Conservation (phyloP, 2,113 vertebrate species). For the Egretta garzetta region DNA sequence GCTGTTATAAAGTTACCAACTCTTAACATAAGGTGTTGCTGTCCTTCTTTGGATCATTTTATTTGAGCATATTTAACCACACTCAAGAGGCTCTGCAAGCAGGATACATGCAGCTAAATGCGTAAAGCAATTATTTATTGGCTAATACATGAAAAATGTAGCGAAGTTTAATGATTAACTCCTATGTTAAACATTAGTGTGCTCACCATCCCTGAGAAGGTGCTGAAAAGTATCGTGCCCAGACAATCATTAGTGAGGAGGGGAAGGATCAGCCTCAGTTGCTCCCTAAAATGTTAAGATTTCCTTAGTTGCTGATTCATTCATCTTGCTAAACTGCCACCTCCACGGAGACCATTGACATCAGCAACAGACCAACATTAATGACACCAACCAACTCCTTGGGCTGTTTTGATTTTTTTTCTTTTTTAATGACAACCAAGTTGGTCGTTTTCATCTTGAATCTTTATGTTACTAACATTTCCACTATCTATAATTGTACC, state of each 20-base stretch:
- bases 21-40: background rate
- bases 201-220: fast-evolving
- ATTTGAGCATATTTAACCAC: background rate
- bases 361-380: background rate
- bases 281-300: background rate
- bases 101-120: background rate
- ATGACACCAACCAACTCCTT: background rate
- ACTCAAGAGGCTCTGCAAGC: background rate
- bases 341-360: background rate
- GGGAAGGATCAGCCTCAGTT: background rate
- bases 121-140: background rate
- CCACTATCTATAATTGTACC: fast-evolving
- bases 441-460: background rate
- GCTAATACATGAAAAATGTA: background rate
- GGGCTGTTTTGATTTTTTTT: background rate
- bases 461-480: background rate
- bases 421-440: background rate
- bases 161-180: background rate
- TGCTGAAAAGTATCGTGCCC: background rate
- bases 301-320: background rate
- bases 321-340: background rate
- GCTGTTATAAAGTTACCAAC: background rate
- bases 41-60: background rate
- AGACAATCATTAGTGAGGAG: background rate
- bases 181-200: background rate